These are phyloP conservation scores for Galaxias olidus DNA, from an alignment of 2,797 vertebrate genomes.

Conservation along the genomic window DNA sequence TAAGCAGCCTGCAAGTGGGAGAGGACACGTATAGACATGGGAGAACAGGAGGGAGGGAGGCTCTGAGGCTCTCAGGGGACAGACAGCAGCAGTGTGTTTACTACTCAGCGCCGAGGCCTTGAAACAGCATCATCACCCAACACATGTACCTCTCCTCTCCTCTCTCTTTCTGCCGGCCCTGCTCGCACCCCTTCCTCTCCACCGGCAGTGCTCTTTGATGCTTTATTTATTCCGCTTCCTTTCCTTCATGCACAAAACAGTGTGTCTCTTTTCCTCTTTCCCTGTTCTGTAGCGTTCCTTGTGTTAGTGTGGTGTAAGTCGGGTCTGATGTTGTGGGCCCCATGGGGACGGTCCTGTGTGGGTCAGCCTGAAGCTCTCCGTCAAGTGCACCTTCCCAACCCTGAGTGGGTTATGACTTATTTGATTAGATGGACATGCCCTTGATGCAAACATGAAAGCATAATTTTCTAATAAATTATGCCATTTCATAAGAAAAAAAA, in stretches of 20 bases:
- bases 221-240: constrained; percentile 29
- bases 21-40: constrained; percentile 2
- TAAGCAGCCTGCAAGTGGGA: constrained; percentile 1
- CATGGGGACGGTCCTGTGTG: too few relatives aligned
- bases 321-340: too few relatives aligned
- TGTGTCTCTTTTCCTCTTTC: background rate
- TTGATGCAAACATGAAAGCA: too few relatives aligned
- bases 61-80: constrained; percentile 2
- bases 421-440: too few relatives aligned
- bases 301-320: too few relatives aligned
- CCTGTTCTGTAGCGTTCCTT: background rate
- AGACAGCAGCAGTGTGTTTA: constrained; percentile 17
- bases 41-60: background rate
- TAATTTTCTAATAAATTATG: too few relatives aligned
- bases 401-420: too few relatives aligned
- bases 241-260: background rate
- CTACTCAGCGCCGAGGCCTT: constrained; percentile 19
- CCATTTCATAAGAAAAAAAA: too few relatives aligned
- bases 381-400: too few relatives aligned
- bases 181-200: constrained; percentile 5
- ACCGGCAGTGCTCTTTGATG: background rate
- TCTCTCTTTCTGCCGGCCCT: background rate
- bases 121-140: background rate
- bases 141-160: background rate
- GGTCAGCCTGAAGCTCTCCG: too few relatives aligned